phyloP scores from a whole-genome alignment of 2,113 vertebrate genomes.

The Coturnix japonica region DNA sequence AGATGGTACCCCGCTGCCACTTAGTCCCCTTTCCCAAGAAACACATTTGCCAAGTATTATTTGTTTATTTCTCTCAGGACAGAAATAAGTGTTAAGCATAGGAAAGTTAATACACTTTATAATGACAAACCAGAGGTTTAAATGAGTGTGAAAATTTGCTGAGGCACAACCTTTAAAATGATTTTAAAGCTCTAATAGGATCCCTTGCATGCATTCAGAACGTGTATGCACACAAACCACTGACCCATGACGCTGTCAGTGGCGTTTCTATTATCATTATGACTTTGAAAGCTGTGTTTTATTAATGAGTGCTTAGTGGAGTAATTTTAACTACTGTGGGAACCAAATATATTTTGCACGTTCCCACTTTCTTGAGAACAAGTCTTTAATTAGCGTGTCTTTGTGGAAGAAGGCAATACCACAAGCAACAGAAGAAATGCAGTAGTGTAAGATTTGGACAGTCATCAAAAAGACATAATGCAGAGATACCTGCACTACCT shows the following conservation, averaged over 20 bases:
- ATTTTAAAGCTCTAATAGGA: constrained; percentile 65
- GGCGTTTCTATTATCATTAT: constrained; percentile 60
- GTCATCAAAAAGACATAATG: neutral
- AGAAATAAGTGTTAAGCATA: constrained; percentile 61
- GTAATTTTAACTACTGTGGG: constrained; percentile 45
- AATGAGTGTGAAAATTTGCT: constrained; percentile 63
- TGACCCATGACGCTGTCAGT: constrained; percentile 61
- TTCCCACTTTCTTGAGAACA: neutral
- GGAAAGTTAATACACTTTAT: constrained; percentile 44
- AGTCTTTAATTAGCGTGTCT: neutral
- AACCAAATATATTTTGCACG: neutral
- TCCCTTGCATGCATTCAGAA: constrained; percentile 48
- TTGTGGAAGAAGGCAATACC: neutral
- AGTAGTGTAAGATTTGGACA: neutral
- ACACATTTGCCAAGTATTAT: constrained; percentile 38
- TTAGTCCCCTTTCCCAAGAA: constrained; percentile 48
- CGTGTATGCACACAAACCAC: constrained; percentile 14
- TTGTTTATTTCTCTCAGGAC: constrained; percentile 61
- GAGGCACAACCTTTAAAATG: constrained; percentile 60
- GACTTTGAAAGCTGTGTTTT: constrained; percentile 44
- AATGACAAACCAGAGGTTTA: constrained; percentile 59
- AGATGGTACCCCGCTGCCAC: neutral
- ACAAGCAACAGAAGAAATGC: neutral
- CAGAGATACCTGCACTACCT: neutral
- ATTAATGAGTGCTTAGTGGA: constrained; percentile 64